Evolutionary conservation across 2,113 vertebrate genomes (phyloP).

Genomic region (Elephantulus edwardii): DNA sequence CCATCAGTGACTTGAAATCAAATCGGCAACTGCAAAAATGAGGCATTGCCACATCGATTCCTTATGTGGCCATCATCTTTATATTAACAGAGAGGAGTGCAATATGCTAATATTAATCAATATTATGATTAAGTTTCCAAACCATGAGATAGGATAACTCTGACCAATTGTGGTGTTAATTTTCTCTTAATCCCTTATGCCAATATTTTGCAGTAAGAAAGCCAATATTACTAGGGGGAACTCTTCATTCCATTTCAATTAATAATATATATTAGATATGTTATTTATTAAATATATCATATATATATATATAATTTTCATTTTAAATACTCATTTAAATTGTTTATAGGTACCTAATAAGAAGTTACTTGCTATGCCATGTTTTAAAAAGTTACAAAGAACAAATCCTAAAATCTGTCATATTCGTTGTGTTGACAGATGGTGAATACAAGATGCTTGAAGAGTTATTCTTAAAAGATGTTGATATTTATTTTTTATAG

Average conservation of each 20-base stretch:
- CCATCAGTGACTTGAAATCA: constrained; percentile 72
- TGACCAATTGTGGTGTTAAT: constrained; percentile 61
- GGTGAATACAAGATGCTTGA: neutral
- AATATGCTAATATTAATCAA: constrained; percentile 61
- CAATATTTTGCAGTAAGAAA: constrained; percentile 36
- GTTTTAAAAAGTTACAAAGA: neutral
- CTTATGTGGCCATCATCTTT: constrained; percentile 22
- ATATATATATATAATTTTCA: neutral
- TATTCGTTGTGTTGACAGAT: neutral
- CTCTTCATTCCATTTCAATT: neutral
- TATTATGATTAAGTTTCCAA: constrained; percentile 13
- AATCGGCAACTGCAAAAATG: constrained; percentile 70
- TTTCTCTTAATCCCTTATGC: neutral
- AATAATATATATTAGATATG: too few relatives aligned
- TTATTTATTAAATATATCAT: too few relatives aligned
- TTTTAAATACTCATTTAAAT: neutral
- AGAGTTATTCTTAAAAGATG: neutral
- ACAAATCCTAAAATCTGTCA: neutral
- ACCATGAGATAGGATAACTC: constrained; percentile 23
- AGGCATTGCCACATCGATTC: constrained; percentile 64
- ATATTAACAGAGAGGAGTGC: constrained; percentile 39
- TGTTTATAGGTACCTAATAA: neutral
- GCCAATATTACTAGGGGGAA: neutral
- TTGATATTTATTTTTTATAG: neutral
- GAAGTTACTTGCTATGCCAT: neutral